Conservation (phyloP, 2,113 vertebrate species). For the Hypomesus transpacificus region DNA sequence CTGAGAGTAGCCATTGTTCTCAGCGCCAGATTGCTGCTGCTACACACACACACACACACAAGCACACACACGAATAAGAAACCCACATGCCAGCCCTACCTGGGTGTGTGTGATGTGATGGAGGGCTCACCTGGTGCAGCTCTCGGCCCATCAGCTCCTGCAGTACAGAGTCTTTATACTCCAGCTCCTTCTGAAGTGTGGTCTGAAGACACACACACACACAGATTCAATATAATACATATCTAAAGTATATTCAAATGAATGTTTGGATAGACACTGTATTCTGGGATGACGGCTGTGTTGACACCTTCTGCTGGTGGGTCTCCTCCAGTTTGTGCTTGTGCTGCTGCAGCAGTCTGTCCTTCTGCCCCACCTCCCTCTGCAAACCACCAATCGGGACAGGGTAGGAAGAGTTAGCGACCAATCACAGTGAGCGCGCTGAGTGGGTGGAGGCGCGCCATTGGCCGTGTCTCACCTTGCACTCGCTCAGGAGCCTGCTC, state of each 20-base stretch:
- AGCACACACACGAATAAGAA: not conserved
- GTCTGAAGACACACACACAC: constrained; percentile 55
- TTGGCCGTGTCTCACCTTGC: constrained; percentile 71
- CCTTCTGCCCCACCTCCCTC: constrained; percentile 91
- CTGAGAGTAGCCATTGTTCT: constrained; percentile 83
- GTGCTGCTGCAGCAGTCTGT: constrained; percentile 85
- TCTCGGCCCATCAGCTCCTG: constrained; percentile 81
- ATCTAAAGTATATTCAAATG: not conserved
- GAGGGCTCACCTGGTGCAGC: constrained; percentile 75
- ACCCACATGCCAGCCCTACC: not conserved
- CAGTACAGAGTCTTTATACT: constrained; percentile 78
- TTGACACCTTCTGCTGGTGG: constrained; percentile 82
- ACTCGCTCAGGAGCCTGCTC: constrained; percentile 81
- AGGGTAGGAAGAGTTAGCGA: not conserved
- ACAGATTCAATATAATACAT: constrained; percentile 12
- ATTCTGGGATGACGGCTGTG: not conserved
- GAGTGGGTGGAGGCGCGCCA: not conserved
- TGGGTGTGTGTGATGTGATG: not conserved
- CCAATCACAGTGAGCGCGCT: not conserved
- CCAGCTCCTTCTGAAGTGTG: constrained; percentile 82
- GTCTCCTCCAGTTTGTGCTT: constrained; percentile 87
- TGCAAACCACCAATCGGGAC: constrained; percentile 52
- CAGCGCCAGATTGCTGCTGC: constrained; percentile 63
- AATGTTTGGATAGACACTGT: not conserved
- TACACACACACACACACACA: constrained; percentile 4